A percentile compares a stretch with the other conserved stretches of the same genome.
These are phyloP conservation scores for Caenorhabditis sp. DNA, from an alignment of 2,888 invertebrate genomes.

Conservation along the genomic window DNA sequence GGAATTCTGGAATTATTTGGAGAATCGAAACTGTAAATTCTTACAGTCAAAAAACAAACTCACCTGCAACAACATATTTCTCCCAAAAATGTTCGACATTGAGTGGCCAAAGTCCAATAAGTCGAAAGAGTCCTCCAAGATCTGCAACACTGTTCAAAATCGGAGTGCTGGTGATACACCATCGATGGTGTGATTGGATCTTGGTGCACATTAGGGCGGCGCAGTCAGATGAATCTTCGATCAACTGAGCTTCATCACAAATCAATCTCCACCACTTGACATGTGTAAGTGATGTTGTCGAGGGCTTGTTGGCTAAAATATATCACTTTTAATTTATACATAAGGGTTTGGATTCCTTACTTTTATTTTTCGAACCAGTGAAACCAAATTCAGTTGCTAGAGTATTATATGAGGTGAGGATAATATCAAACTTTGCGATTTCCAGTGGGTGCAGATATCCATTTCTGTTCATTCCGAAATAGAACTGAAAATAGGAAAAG, in stretches of 20 bases:
- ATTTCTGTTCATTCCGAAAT: conserved; percentile 43
- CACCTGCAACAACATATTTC: too few species aligned
- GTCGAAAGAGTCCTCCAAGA: too few species aligned
- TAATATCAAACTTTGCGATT: conserved; percentile 79
- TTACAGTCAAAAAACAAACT: too few species aligned
- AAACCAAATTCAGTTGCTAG: conserved; percentile 78
- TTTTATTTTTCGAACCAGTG: conserved; percentile 71
- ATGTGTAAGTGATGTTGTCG: conserved; percentile 78
- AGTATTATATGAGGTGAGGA: conserved; percentile 80
- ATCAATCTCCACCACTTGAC: conserved; percentile 81
- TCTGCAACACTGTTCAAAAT: conserved; percentile 75
- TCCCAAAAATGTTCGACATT: too few species aligned
- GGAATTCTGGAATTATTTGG: too few species aligned
- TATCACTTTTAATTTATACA: too few species aligned
- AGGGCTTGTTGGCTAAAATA: too few species aligned
- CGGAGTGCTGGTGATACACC: conserved; percentile 81
- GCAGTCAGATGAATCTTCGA: conserved; percentile 77
- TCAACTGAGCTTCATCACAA: conserved; percentile 83
- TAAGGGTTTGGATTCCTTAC: neutral
- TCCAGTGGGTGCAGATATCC: conserved; percentile 68
- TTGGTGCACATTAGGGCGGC: conserved; percentile 78
- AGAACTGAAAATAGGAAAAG: conserved; percentile 45
- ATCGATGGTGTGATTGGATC: conserved; percentile 77
- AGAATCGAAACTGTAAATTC: too few species aligned
- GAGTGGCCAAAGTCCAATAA: too few species aligned